A percentile compares a stretch with the other conserved stretches of the same genome.
These are phyloP conservation scores for Drosophila tropicalis DNA, from an alignment of 1,140 invertebrate species.

Conservation along the genomic window DNA sequence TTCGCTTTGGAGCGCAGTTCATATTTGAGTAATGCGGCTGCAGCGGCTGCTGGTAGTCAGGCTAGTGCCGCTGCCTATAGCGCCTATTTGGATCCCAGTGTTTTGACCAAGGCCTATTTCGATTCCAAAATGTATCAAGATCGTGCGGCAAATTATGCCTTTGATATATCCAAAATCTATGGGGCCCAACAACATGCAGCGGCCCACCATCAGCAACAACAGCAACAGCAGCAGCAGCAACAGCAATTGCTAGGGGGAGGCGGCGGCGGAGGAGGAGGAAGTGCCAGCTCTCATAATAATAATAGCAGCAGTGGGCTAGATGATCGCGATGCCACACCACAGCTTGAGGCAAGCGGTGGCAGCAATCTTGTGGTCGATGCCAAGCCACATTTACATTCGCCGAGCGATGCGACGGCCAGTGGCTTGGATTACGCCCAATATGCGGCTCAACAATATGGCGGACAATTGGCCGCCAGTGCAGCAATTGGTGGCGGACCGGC, in stretches of 20 bases:
- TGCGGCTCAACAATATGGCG: slow-evolving; percentile 81
- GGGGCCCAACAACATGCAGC: slow-evolving; percentile 72
- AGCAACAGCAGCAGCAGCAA: slow-evolving; percentile 70
- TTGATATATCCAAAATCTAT: slow-evolving; percentile 89
- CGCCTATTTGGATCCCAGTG: slow-evolving; percentile 89
- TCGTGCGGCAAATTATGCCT: slow-evolving; percentile 86
- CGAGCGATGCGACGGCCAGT: slow-evolving; percentile 54
- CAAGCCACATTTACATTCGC: slow-evolving; percentile 76
- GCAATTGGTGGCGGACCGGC: slow-evolving; percentile 17
- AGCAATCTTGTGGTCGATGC: slow-evolving; percentile 52
- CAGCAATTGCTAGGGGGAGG: slow-evolving; percentile 51
- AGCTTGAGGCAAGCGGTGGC: slow-evolving; percentile 64
- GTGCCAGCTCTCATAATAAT: slow-evolving; percentile 71
- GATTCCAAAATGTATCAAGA: slow-evolving; percentile 92
- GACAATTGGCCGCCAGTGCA: slow-evolving; percentile 70
- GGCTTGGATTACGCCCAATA: slow-evolving; percentile 80
- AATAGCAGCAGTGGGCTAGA: slow-evolving; percentile 75
- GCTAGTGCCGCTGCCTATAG: slow-evolving; percentile 76
- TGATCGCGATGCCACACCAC: slow-evolving; percentile 77
- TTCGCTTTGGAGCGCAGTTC: slow-evolving; percentile 82
- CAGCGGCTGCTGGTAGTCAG: slow-evolving; percentile 65
- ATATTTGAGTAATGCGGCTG: slow-evolving; percentile 77
- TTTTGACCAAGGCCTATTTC: slow-evolving; percentile 91
- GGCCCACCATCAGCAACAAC: slow-evolving; percentile 75
- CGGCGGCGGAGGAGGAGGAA: slow-evolving; percentile 51